These are phyloP conservation scores for Fabriciana adippe DNA, from an alignment of 2,888 invertebrate genomes.

Conservation along the genomic window DNA sequence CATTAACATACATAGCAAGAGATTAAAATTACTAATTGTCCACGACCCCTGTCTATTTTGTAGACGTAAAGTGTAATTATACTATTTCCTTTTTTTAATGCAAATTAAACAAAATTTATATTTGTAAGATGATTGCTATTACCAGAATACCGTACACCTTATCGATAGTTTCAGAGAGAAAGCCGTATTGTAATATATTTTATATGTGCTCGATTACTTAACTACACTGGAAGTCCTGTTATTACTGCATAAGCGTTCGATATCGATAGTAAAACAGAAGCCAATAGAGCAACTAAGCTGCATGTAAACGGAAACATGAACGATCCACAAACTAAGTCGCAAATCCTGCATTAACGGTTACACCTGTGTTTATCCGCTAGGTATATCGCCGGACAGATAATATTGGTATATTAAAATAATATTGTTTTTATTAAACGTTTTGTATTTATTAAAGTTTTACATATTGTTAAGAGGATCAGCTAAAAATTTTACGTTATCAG, in stretches of 20 bases:
- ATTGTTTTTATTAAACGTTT: no score
- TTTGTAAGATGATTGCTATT: neutral
- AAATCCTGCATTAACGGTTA: constrained; percentile 32
- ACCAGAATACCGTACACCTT: constrained; percentile 1
- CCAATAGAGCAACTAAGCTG: constrained; percentile 25
- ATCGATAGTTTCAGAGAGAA: constrained; percentile 26
- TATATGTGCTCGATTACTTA: constrained; percentile 33
- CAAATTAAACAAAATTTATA: no score
- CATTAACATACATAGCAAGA: neutral
- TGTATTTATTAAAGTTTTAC: no score
- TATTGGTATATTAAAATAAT: constrained; percentile 24
- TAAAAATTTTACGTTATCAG: no score
- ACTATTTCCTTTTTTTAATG: neutral
- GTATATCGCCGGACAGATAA: constrained; percentile 49
- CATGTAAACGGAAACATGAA: constrained; percentile 31
- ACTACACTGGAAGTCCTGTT: constrained; percentile 30
- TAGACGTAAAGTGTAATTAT: neutral
- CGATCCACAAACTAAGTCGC: constrained; percentile 23
- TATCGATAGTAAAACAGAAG: constrained; percentile 33
- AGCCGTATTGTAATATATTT: constrained; percentile 31
- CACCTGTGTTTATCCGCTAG: constrained; percentile 44
- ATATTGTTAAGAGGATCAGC: no score
- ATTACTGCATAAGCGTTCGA: constrained; percentile 23
- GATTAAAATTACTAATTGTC: neutral
- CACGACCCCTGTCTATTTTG: neutral